A percentile compares a stretch with the other conserved stretches of the same genome.
These are phyloP conservation scores for Mobula birostris DNA, from an alignment of 2,113 vertebrate species.

Conservation along the genomic window DNA sequence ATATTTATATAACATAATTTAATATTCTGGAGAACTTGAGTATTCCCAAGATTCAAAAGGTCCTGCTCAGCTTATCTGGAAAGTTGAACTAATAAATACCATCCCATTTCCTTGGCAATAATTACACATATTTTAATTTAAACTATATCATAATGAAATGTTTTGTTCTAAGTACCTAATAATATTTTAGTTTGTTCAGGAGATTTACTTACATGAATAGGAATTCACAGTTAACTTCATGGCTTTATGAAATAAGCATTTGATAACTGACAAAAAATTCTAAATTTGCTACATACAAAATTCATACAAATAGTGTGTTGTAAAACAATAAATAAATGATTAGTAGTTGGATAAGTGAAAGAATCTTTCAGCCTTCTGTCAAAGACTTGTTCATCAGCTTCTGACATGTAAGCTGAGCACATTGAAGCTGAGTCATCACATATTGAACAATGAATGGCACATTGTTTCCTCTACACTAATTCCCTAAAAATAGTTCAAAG, in stretches of 20 bases:
- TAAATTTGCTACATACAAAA: slow-evolving; percentile 6
- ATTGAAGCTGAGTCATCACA: background rate
- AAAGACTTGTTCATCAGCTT: background rate
- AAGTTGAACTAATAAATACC: background rate
- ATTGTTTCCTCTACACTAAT: background rate
- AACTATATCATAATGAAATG: background rate
- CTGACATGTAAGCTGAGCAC: background rate
- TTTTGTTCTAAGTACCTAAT: background rate
- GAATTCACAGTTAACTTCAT: background rate
- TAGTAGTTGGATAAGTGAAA: background rate
- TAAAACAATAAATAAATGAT: background rate
- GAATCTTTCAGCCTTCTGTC: background rate
- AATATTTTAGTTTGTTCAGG: background rate
- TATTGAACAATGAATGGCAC: background rate
- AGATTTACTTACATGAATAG: background rate
- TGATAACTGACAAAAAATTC: background rate
- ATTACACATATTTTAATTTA: slow-evolving; percentile 11
- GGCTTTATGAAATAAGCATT: background rate
- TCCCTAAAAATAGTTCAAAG: background rate
- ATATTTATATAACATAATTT: background rate
- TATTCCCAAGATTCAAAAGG: background rate
- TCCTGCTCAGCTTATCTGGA: background rate
- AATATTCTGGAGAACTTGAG: background rate
- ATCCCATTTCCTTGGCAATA: background rate
- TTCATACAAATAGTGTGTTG: background rate